Conservation (phyloP, 2,797 vertebrate genomes). For the Galago senegalensis region DNA sequence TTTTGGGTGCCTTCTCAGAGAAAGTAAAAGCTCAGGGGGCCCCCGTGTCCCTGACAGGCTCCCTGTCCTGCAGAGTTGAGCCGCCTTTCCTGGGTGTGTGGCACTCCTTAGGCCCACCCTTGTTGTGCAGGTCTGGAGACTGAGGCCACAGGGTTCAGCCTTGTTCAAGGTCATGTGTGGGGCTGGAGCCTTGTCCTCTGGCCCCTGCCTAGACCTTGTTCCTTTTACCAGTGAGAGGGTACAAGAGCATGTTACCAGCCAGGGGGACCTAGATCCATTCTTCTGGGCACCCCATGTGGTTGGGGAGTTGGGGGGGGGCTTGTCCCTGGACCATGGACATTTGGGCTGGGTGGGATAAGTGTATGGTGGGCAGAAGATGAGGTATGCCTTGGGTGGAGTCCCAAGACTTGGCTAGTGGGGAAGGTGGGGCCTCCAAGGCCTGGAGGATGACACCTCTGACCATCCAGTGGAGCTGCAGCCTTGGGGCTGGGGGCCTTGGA, state of each 20-base stretch:
- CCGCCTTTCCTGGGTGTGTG: accelerated
- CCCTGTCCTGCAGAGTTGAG: background rate
- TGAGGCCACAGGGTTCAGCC: background rate
- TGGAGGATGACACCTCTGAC: accelerated
- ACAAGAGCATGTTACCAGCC: background rate
- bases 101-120: background rate
- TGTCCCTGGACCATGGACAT: background rate
- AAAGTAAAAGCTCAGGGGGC: background rate
- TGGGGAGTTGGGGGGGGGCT: background rate
- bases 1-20: background rate
- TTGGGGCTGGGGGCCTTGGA: accelerated
- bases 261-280: accelerated
- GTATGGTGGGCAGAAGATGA: accelerated
- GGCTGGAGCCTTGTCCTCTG: background rate
- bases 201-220: accelerated
- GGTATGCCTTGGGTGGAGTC: background rate
- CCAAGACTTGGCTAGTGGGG: background rate
- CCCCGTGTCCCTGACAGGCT: background rate
- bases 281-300: background rate
- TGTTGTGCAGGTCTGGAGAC: background rate
- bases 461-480: accelerated
- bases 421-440: background rate
- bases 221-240: background rate
- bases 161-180: background rate
- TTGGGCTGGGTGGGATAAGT: accelerated